A percentile compares a stretch with the other conserved stretches of the same genome.
Evolutionary conservation across 2,888 invertebrate genomes (phyloP).

Genomic region (Ryuthela nishihirai): DNA sequence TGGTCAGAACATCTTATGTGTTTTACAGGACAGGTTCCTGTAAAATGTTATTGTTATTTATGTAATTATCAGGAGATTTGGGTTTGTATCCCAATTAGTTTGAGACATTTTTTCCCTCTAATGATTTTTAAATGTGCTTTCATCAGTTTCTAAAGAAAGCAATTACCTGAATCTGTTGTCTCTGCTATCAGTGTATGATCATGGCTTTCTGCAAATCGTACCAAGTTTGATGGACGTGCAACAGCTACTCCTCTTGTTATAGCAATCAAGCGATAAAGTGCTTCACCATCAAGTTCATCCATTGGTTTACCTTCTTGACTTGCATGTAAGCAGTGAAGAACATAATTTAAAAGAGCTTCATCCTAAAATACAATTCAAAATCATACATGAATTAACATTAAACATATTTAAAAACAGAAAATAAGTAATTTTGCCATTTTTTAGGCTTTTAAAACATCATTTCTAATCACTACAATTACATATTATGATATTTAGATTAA

Average conservation of each 20-base stretch:
- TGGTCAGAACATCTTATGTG: too few relatives aligned
- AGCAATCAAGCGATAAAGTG: slow-evolving; percentile 78
- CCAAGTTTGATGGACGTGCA: slow-evolving; percentile 74
- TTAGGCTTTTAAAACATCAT: neutral
- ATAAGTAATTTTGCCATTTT: neutral
- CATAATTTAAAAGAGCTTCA: slow-evolving; percentile 76
- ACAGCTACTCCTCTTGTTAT: slow-evolving; percentile 81
- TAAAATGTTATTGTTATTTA: too few relatives aligned
- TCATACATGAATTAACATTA: too few relatives aligned
- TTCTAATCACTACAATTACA: too few relatives aligned
- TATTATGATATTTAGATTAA: too few relatives aligned
- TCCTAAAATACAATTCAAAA: slow-evolving; percentile 67
- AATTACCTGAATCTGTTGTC: slow-evolving; percentile 1
- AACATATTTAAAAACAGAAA: neutral
- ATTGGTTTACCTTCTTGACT: slow-evolving; percentile 58
- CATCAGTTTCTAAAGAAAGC: too few relatives aligned
- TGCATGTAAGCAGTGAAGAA: slow-evolving; percentile 46
- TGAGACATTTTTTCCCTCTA: too few relatives aligned
- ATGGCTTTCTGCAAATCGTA: slow-evolving; percentile 58
- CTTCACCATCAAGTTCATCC: slow-evolving; percentile 79
- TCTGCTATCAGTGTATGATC: slow-evolving; percentile 18
- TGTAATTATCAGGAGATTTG: too few relatives aligned
- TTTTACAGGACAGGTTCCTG: too few relatives aligned
- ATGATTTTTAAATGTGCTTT: too few relatives aligned
- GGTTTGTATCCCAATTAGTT: too few relatives aligned